Evolutionary conservation across 2,797 vertebrate species (phyloP).

Genomic region (Aselliscus stoliczkanus): DNA sequence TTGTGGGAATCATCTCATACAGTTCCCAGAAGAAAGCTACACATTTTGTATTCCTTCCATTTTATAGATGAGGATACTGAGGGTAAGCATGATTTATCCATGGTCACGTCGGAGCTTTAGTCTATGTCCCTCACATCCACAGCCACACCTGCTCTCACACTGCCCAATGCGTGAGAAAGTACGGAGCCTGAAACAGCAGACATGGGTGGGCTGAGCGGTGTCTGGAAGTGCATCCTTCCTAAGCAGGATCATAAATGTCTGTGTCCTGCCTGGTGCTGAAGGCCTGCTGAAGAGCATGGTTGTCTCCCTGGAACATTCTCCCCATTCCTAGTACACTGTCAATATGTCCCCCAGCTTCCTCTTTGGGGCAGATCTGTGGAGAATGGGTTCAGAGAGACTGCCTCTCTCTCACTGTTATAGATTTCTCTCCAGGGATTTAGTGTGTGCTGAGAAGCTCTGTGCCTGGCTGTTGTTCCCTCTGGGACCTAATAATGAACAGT

Average conservation of each 20-base stretch:
- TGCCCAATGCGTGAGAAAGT: fast-evolving
- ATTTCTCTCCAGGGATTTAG: background rate
- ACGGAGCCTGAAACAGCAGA: fast-evolving
- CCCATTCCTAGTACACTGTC: background rate
- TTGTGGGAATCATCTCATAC: background rate
- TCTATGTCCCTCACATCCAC: background rate
- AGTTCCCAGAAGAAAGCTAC: background rate
- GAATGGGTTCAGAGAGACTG: background rate
- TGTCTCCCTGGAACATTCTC: background rate
- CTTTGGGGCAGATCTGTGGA: background rate
- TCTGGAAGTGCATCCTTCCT: background rate
- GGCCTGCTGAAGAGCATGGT: background rate
- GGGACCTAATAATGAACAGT: background rate
- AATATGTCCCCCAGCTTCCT: background rate
- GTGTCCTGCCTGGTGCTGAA: background rate
- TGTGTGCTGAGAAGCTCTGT: background rate
- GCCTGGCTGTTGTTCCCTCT: background rate
- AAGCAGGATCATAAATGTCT: background rate
- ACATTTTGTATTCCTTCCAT: background rate
- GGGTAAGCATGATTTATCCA: background rate
- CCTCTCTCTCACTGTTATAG: background rate
- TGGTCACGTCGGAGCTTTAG: fast-evolving
- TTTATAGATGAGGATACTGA: background rate
- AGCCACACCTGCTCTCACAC: background rate
- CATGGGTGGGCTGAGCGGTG: fast-evolving